Base-by-base conservation (phyloP, 2,888 invertebrate genomes). In the Malacosoma neustria region DNA sequence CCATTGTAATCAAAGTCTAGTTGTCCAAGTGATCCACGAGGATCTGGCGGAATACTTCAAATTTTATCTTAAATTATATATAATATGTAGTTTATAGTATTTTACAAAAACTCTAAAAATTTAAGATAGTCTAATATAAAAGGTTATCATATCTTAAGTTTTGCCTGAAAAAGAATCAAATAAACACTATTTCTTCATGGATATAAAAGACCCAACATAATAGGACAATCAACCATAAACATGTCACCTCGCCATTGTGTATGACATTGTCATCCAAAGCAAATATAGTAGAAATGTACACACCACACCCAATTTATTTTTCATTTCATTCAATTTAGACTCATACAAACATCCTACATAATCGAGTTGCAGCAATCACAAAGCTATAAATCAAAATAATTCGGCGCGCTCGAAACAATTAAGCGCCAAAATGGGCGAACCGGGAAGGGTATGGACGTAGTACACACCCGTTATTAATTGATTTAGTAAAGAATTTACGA, bases 351-450 rank as follows among this genome's bases (percentile, higher is more conserved):
- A 63, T 62, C 70, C 70, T 65, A 64, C 66, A 61, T 73, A 81
- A 84, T 81, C 81, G 75, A 82, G 67, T 82, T 80, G 77, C 66
- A 70, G 66, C 84, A 82, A 84, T 85, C 80, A 79, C 71, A 75
- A 77, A 70, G 72, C 72, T 48, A 82, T 82, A 82, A 85, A 85
- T 85, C 85, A 85, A 82, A 82, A 81, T 81, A 77, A 82, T 80
- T 73, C 65, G 68, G 64, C 70, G 71, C 61, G 68, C 63, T 73
- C 55, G 61, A 66, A 77, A 76, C 80, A 81, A 81, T 80, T 80
- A 77, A 65, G 67, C 57, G 54, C 43, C 60, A 60, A 67, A 76
- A 75, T 64, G 63, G 61, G 54, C 51, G 59, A 59, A 64, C 69
- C 71, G 70, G 61, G 55, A 54, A 57, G 53, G 33, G 38, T 43